Percentiles rank a stretch among this genome's conserved stretches.
Conservation (phyloP, 1,140 invertebrate genomes). For the Heliconius himera region DNA sequence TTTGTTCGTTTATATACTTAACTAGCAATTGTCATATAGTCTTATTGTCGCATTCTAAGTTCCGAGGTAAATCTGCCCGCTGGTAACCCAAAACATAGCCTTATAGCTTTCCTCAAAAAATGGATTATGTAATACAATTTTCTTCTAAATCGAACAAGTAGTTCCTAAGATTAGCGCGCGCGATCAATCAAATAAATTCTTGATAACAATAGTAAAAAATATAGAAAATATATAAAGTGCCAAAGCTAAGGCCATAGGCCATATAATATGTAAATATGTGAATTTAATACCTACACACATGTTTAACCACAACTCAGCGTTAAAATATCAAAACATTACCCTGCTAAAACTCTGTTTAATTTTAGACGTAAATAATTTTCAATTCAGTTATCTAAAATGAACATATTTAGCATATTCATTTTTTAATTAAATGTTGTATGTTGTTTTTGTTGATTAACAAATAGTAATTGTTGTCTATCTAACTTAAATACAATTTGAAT, state of each 20-base stretch:
- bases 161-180: too few species aligned
- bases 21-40: too few species aligned
- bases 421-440: neutral
- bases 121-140: too few species aligned
- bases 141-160: too few species aligned
- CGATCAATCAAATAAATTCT: too few species aligned
- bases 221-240: neutral
- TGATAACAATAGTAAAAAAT: too few species aligned
- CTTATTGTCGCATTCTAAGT: too few species aligned
- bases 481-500: neutral
- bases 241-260: neutral
- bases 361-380: neutral
- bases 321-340: slow-evolving; percentile 7
- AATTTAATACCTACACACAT: neutral
- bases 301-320: neutral
- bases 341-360: neutral
- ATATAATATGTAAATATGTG: neutral
- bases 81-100: too few species aligned
- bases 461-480: neutral
- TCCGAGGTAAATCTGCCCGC: too few species aligned
- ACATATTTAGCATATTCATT: neutral
- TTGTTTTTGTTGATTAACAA: neutral
- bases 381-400: neutral
- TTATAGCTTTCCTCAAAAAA: too few species aligned
- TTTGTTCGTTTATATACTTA: too few species aligned